These are phyloP conservation scores for Macquaria ambigua DNA, from an alignment of 2,113 vertebrate species.

Conservation along the genomic window DNA sequence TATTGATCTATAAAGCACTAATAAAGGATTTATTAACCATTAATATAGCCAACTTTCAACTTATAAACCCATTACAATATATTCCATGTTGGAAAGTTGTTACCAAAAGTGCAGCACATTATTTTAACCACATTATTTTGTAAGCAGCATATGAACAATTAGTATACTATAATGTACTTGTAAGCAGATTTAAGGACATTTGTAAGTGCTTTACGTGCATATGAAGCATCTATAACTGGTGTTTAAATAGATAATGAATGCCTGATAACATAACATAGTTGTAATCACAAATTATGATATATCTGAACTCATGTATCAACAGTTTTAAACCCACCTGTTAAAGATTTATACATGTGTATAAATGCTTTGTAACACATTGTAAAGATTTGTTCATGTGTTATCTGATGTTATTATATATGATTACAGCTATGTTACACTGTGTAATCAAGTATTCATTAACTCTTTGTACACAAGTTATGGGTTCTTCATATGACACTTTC, in stretches of 20 bases:
- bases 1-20: background rate
- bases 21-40: background rate
- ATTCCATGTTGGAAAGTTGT: background rate
- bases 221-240: background rate
- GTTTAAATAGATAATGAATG: background rate
- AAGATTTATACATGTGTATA: too few species aligned
- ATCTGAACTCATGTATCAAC: background rate
- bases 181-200: background rate
- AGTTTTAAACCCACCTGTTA: background rate
- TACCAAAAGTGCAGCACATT: background rate
- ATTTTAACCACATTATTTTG: background rate
- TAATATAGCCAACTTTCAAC: background rate
- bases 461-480: background rate
- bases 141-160: background rate
- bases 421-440: background rate
- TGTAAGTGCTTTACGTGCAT: background rate
- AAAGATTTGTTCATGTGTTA: background rate
- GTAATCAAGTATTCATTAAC: background rate
- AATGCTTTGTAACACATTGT: background rate
- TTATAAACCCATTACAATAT: background rate
- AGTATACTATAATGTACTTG: background rate
- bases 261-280: background rate
- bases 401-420: background rate
- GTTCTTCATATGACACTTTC: background rate
- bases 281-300: background rate